Percentiles rank a stretch among this genome's conserved stretches.
These are phyloP conservation scores for Drosophila carrolli DNA, from an alignment of 1,140 invertebrate genomes.

Conservation along the genomic window DNA sequence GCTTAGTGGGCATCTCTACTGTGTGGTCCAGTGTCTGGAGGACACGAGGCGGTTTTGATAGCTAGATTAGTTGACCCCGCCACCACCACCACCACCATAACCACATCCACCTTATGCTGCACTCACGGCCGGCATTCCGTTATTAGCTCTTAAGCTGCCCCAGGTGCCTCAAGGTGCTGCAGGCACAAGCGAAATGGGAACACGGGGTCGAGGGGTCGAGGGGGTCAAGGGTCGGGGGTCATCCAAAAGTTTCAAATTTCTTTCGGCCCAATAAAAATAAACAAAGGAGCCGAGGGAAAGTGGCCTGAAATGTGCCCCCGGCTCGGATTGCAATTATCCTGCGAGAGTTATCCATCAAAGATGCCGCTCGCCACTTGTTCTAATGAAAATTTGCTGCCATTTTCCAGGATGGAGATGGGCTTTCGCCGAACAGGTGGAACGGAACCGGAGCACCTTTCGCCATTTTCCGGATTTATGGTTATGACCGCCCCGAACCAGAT, in stretches of 20 bases:
- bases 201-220: neutral
- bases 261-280: conserved; percentile 54
- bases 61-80: conserved; percentile 31
- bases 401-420: neutral
- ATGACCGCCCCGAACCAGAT: conserved; percentile 37
- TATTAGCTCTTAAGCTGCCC: conserved; percentile 62
- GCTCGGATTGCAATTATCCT: conserved; percentile 72
- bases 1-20: neutral
- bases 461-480: conserved; percentile 30
- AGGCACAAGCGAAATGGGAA: neutral
- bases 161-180: conserved; percentile 46
- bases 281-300: conserved; percentile 16
- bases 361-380: conserved; percentile 41
- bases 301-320: conserved; percentile 13
- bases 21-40: conserved; percentile 16
- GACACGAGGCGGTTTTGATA: conserved; percentile 35
- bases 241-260: conserved; percentile 67
- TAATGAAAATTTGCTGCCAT: conserved; percentile 60
- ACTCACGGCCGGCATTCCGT: conserved; percentile 50
- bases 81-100: neutral
- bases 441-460: neutral
- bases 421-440: conserved; percentile 15
- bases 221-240: conserved; percentile 5
- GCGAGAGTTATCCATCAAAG: conserved; percentile 67
- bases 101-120: conserved; percentile 31